Evolutionary conservation across 2,113 vertebrate species (phyloP).

Genomic region (Rhynchopsitta pachyrhyncha): DNA sequence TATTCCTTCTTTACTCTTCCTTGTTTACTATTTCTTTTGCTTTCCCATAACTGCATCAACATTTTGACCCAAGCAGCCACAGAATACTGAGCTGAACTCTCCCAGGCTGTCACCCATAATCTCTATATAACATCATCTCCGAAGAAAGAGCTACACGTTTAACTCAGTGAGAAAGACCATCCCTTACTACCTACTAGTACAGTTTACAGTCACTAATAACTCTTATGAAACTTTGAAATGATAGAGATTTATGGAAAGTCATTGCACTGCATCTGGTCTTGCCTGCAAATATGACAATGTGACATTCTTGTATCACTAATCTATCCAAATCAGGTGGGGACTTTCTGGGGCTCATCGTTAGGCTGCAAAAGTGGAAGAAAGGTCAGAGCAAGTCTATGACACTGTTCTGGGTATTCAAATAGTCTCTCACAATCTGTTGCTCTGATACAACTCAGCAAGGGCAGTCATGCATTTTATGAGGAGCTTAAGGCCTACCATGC

Average conservation of each 20-base stretch:
- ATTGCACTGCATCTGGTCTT: background rate
- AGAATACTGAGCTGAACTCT: background rate
- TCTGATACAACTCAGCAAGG: background rate
- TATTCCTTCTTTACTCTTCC: background rate
- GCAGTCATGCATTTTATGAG: fast-evolving
- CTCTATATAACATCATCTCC: background rate
- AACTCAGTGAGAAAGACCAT: background rate
- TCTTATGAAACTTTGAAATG: background rate
- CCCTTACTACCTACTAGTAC: background rate
- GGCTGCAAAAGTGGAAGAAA: background rate
- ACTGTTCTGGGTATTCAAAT: background rate
- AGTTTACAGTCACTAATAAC: background rate
- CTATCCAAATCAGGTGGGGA: background rate
- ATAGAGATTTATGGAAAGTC: background rate
- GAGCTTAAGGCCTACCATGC: fast-evolving
- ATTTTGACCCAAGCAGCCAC: background rate
- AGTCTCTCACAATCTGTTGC: background rate
- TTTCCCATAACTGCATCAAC: background rate
- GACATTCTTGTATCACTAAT: background rate
- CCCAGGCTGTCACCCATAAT: background rate
- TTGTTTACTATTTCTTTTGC: background rate
- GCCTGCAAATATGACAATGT: background rate
- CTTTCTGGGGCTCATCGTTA: background rate
- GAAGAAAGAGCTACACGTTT: background rate
- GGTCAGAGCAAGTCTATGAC: background rate